Evolutionary conservation across 2,888 invertebrate species (phyloP).

Genomic region (Erebia palarica): DNA sequence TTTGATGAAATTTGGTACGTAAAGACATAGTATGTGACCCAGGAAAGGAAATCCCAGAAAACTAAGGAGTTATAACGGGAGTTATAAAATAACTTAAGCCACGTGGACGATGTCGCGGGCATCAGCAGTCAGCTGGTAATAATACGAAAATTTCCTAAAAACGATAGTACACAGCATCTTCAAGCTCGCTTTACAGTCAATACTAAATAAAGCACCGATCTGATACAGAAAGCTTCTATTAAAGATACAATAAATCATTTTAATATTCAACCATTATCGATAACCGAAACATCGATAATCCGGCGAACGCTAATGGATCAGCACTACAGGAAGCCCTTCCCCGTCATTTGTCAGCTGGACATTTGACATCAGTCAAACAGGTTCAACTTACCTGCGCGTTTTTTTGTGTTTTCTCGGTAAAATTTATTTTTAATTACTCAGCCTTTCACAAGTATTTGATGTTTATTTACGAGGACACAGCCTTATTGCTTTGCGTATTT

Average conservation of each 20-base stretch:
- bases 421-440: constrained; percentile 9
- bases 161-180: no score
- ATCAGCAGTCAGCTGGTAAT: no score
- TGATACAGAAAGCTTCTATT: constrained; percentile 21
- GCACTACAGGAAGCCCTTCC: constrained; percentile 74
- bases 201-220: background rate
- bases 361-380: constrained; percentile 77
- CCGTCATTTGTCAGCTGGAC: constrained; percentile 77
- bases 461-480: no score
- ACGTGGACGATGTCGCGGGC: no score
- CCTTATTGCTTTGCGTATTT: no score
- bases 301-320: constrained; percentile 60
- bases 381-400: constrained; percentile 55
- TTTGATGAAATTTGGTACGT: no score
- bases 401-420: constrained; percentile 36
- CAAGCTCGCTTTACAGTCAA: background rate
- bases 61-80: no score
- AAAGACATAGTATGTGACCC: no score
- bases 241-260: constrained; percentile 27
- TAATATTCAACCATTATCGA: constrained; percentile 56
- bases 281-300: constrained; percentile 58
- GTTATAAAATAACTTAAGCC: no score
- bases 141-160: no score
- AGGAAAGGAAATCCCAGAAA: no score
- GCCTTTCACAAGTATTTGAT: no score